A percentile compares a stretch with the other conserved stretches of the same genome.
phyloP scores from a whole-genome alignment of 2,797 vertebrate species.

The Cottoperca gobio region DNA sequence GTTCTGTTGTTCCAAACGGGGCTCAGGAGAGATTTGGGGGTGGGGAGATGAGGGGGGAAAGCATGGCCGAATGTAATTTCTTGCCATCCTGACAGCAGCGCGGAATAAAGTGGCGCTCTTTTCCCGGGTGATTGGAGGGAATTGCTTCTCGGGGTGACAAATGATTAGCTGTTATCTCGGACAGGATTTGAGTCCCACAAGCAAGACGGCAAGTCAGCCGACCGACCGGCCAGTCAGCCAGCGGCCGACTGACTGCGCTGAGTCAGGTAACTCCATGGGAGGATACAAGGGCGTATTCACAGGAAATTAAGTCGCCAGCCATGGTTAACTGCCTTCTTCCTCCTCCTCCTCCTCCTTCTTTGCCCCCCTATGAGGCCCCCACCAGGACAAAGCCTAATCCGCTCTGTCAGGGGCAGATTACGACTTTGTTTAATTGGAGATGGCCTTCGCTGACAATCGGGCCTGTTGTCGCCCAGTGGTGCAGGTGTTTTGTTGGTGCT shows the following conservation, averaged over 20 bases:
- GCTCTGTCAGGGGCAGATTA: slow-evolving; percentile 86
- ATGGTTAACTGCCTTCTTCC: slow-evolving; percentile 67
- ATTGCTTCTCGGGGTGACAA: slow-evolving; percentile 98
- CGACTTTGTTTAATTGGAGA: slow-evolving; percentile 87
- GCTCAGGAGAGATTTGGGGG: slow-evolving; percentile 82
- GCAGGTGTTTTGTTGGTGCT: slow-evolving; percentile 63
- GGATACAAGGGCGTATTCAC: slow-evolving; percentile 81
- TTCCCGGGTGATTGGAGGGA: slow-evolving; percentile 94
- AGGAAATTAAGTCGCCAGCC: slow-evolving; percentile 90
- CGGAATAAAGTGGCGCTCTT: slow-evolving; percentile 92
- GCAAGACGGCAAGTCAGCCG: slow-evolving; percentile 76
- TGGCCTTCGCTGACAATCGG: slow-evolving; percentile 62
- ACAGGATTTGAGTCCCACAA: slow-evolving; percentile 95
- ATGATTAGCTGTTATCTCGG: slow-evolving; percentile 98
- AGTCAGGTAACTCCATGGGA: slow-evolving; percentile 93
- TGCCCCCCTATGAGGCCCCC: slow-evolving; percentile 40
- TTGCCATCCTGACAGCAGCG: slow-evolving; percentile 92
- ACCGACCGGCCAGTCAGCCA: slow-evolving; percentile 46
- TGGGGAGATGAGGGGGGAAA: slow-evolving; percentile 79
- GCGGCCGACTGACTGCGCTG: slow-evolving; percentile 71
- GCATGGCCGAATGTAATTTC: slow-evolving; percentile 94
- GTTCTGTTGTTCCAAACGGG: slow-evolving; percentile 83
- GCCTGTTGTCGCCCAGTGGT: slow-evolving; percentile 54
- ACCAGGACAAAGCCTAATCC: slow-evolving; percentile 89
- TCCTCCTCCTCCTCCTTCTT: slow-evolving; percentile 10